Base-by-base conservation (phyloP, 1,140 invertebrate species). In the Vollenhovia emeryi region DNA sequence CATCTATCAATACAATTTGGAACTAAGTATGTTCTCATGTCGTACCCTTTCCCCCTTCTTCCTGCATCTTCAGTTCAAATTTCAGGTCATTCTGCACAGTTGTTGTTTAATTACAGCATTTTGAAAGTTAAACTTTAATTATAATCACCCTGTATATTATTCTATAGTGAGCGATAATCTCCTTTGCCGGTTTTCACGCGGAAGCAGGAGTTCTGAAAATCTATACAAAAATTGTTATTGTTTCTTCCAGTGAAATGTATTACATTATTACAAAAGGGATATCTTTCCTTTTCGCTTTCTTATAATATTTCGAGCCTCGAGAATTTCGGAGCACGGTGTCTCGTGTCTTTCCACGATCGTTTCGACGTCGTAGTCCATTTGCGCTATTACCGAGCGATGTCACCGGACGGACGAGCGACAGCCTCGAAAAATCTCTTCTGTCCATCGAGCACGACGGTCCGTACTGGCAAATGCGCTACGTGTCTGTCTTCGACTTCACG, bases 391-490 rank as follows among this genome's bases (percentile, higher is more conserved):
- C 75, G 75, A 45, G 69, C 86, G 84, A 89, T 86, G 88, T 86
- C 88, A 62, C 57, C 69, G 40, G 80, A n/a, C 55, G 60, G 43
- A 79, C 87, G 86, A 82, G 83, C 62, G 87, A 71, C 87, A 89
- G 83, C 43, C 73, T 86, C 71, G 87, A 86, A 84, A 88, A 88
- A 88, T 85, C 55, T 86, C 71, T 87, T 79, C 83, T 60, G 52
- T 36, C 8, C 74, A 55, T 86, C 78, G 87, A 89, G 87, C 73
- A 64, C 33, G 62, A 75, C 69, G 76, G 59, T 86, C 79, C 75
- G 73, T 60, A 84, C 89, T 85, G 87, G 85, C 87, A 89, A 90
- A 90, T 82, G 89, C 30, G 57, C 87, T 60, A 73, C 68, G 85
- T 59, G 69, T 55, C 74, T 76, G 57, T 68, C 80, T 84, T 79